A percentile compares a stretch with the other conserved stretches of the same genome.
Evolutionary conservation across 2,797 vertebrate species (phyloP).

Genomic region (Epinephelus malabaricus): DNA sequence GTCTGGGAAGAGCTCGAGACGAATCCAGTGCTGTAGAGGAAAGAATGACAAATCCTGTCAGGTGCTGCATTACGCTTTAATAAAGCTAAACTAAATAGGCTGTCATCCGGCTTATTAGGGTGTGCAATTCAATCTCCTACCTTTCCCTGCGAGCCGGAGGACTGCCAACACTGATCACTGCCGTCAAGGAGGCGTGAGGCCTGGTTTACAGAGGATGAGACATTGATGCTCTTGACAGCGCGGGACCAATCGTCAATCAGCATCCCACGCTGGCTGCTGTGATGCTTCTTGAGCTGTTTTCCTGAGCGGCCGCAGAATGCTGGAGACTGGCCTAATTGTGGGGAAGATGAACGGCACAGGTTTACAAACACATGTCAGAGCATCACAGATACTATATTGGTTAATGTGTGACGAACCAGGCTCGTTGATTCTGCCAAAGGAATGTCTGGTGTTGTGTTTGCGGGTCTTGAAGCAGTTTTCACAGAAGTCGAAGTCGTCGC

Average conservation of each 20-base stretch:
- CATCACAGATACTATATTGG: background rate
- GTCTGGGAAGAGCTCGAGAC: slow-evolving; percentile 96
- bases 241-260: slow-evolving; percentile 97
- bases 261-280: slow-evolving; percentile 94
- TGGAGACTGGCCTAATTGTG: slow-evolving; percentile 91
- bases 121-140: slow-evolving; percentile 72
- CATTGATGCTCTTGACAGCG: slow-evolving; percentile 94
- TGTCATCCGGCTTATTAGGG: slow-evolving; percentile 1
- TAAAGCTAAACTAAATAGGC: slow-evolving; percentile 12
- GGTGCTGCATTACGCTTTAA: background rate
- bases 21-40: slow-evolving; percentile 94
- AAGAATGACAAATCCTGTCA: slow-evolving; percentile 14
- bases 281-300: slow-evolving; percentile 95
- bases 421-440: slow-evolving; percentile 97
- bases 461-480: slow-evolving; percentile 97
- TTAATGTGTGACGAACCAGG: slow-evolving; percentile 86
- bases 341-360: background rate
- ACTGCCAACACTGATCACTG: slow-evolving; percentile 98
- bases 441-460: slow-evolving; percentile 95
- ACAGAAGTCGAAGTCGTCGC: slow-evolving; percentile 98
- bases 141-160: slow-evolving; percentile 98
- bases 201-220: slow-evolving; percentile 96
- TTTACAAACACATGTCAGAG: background rate
- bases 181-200: slow-evolving; percentile 94
- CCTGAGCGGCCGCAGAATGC: slow-evolving; percentile 96